Evolutionary conservation across 2,888 invertebrate species (phyloP).

Genomic region (Nebria salina): DNA sequence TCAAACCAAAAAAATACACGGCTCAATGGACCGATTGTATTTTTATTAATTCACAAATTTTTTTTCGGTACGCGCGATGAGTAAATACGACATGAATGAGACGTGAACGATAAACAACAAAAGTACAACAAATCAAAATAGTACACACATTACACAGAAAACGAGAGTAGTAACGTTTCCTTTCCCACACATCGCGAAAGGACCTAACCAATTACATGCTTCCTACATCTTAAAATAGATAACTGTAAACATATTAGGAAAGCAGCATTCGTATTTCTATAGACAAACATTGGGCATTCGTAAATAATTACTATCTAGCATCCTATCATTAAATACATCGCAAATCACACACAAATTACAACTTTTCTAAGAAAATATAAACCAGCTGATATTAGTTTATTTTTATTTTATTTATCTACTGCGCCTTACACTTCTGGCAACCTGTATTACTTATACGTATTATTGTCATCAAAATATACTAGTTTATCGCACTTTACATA

Average conservation of each 20-base stretch:
- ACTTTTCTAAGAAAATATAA: neutral
- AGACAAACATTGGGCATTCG: neutral
- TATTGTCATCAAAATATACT: no score
- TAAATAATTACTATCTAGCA: neutral
- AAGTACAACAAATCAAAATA: neutral
- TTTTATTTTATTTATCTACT: neutral
- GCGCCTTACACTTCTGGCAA: neutral
- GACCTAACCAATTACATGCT: slow-evolving; percentile 31
- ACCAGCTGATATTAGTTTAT: no score
- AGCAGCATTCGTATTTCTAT: neutral
- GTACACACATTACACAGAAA: neutral
- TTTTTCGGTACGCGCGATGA: slow-evolving; percentile 41
- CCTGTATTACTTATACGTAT: neutral
- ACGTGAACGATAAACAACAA: neutral
- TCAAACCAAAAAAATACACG: slow-evolving; percentile 4
- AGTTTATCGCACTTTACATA: no score
- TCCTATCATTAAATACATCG: neutral
- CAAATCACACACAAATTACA: neutral
- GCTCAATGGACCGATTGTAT: slow-evolving; percentile 51
- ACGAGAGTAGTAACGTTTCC: slow-evolving; percentile 5
- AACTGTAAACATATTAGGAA: slow-evolving; percentile 27
- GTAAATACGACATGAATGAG: slow-evolving; percentile 36
- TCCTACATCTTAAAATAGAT: slow-evolving; percentile 36
- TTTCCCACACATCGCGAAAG: slow-evolving; percentile 23
- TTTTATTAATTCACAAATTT: slow-evolving; percentile 47